These are phyloP conservation scores for Enoplosus armatus DNA, from an alignment of 2,797 vertebrate genomes.

Conservation along the genomic window DNA sequence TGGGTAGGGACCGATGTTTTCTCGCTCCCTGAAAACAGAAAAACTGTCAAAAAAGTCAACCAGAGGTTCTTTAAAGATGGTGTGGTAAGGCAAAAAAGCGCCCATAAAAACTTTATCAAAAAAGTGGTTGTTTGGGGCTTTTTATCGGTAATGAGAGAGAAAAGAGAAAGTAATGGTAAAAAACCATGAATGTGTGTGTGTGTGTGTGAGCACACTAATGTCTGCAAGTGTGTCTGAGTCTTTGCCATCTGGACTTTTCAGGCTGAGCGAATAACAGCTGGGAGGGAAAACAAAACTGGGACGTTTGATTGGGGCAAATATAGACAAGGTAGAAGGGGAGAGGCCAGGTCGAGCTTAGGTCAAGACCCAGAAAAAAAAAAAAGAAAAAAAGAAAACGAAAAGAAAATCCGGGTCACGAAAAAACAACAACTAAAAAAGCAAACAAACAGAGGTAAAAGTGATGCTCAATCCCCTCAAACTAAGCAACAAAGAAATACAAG, in stretches of 20 bases:
- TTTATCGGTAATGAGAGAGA: constrained; percentile 89
- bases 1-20: constrained; percentile 79
- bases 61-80: constrained; percentile 78
- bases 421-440: constrained; percentile 46
- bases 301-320: constrained; percentile 92
- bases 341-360: constrained; percentile 81
- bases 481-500: constrained; percentile 74
- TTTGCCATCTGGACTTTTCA: constrained; percentile 93
- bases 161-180: constrained; percentile 85
- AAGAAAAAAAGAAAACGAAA: constrained; percentile 11
- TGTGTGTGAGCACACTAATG: constrained; percentile 46
- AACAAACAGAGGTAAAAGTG: constrained; percentile 48
- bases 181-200: constrained; percentile 68
- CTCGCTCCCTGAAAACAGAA: constrained; percentile 90
- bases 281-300: constrained; percentile 92
- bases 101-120: constrained; percentile 89
- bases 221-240: constrained; percentile 84
- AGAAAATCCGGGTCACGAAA: constrained; percentile 44
- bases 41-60: constrained; percentile 89
- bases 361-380: constrained; percentile 42
- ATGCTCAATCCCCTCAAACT: constrained; percentile 82
- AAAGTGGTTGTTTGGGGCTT: constrained; percentile 92
- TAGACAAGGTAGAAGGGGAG: constrained; percentile 77
- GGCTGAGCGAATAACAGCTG: constrained; percentile 95
- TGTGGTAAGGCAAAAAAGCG: constrained; percentile 86